Conservation (phyloP, 2,888 invertebrate genomes). For the Thumatha senex region DNA sequence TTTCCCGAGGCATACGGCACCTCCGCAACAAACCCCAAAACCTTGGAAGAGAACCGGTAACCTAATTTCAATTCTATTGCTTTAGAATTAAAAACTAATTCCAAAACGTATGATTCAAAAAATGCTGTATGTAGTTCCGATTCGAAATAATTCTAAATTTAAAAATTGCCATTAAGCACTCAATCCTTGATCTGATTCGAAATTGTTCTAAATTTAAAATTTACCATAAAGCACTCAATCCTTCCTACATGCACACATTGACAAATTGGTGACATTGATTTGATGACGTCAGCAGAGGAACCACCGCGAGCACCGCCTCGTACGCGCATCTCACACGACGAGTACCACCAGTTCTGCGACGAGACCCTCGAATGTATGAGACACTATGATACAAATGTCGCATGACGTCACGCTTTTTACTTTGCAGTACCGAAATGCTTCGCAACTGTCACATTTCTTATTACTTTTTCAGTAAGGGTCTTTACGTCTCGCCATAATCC, state of each 20-base stretch:
- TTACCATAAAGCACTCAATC: constrained; percentile 47
- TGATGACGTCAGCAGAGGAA: constrained; percentile 49
- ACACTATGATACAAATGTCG: constrained; percentile 51
- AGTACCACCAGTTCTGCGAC: constrained; percentile 91
- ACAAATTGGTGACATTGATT: constrained; percentile 31
- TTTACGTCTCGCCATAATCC: constrained; percentile 1
- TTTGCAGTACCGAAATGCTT: constrained; percentile 42
- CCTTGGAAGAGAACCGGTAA: constrained; percentile 82
- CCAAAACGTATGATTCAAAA: neutral
- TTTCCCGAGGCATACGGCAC: constrained; percentile 70
- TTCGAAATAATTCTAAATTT: neutral
- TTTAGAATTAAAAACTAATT: constrained; percentile 1
- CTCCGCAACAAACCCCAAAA: constrained; percentile 67
- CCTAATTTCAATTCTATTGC: constrained; percentile 11
- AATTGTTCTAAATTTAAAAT: constrained; percentile 3
- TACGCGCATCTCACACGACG: constrained; percentile 86
- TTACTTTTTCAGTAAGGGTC: constrained; percentile 23
- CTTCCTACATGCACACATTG: constrained; percentile 49
- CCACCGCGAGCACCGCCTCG: constrained; percentile 78
- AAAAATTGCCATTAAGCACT: neutral
- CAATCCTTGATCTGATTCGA: constrained; percentile 32
- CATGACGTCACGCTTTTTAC: constrained; percentile 63
- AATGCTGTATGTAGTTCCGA: no score
- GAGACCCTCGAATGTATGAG: constrained; percentile 90
- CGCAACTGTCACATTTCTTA: constrained; percentile 27